Evolutionary conservation across 2,888 invertebrate genomes (phyloP), one percentile per base, ranked within the genome.

Genomic region (Heliconius sara): DNA sequence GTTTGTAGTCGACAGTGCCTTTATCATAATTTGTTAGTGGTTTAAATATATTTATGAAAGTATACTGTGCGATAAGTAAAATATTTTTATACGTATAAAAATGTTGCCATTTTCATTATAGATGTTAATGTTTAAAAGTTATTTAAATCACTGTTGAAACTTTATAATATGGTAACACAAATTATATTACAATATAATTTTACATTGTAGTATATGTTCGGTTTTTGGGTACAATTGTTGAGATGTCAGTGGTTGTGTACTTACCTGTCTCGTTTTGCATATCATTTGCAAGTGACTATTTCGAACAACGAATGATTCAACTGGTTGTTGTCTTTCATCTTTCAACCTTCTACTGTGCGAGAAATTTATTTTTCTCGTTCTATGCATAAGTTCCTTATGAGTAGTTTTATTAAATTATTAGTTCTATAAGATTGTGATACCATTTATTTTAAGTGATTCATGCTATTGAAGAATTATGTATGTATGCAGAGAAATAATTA

Each of bases 1-100:
- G 95, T 94, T 94, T 95, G 95, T 95, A 95, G 95, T 95, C 95
- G 94, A 94, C 94, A 94, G 95, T 95, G 95, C 95, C 95, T 95
- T 94, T 92, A 91, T 90, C 70, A 70, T 90, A 90, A 89, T 87
- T 89, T 90, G 89, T 91, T 93, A 94, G 91, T 92, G 90, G 89
- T 91, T 88, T 89, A 88, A 78, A 87, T 91, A 90, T 93, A 94
- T 95, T 94, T 95, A 94, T 94, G 90, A 91, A 89, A 92, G 90
- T 92, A 92, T 93, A 93, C 91, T 90, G 90, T 88, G 90, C 89
- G 92, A 89, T 93, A 93, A 91, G 90, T 89, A 89, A 90, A 89
- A 92, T 94, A 94, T 95, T 95, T 95, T 95, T 95, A 92, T 94
- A 95, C 91, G 91, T 92, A 92, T 94, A 93, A 92, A 91, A 92